phyloP scores from a whole-genome alignment of 1,140 invertebrate genomes.

The Rhyzopertha dominica region DNA sequence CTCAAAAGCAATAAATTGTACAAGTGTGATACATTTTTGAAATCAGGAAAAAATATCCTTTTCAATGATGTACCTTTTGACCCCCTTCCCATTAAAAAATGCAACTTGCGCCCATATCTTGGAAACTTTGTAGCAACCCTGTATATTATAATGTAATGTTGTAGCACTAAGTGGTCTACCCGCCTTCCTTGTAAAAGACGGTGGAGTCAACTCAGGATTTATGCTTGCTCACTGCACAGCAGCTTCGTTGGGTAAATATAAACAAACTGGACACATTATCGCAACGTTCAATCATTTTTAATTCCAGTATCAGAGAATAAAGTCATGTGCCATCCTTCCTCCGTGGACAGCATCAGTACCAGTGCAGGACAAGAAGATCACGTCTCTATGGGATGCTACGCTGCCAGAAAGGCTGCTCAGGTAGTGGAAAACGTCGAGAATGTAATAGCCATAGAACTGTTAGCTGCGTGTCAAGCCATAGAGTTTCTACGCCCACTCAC shows the following conservation, averaged over 20 bases:
- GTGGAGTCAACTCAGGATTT: slow-evolving; percentile 71
- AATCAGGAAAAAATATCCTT: too few relatives aligned
- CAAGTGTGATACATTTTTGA: too few relatives aligned
- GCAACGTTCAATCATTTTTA: background rate
- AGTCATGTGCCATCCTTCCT: slow-evolving; percentile 68
- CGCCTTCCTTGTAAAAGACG: slow-evolving; percentile 65
- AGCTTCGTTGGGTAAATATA: slow-evolving; percentile 56
- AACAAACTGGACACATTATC: background rate
- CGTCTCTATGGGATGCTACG: slow-evolving; percentile 71
- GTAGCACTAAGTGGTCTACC: slow-evolving; percentile 62
- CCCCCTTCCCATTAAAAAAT: too few relatives aligned
- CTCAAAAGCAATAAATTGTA: too few relatives aligned
- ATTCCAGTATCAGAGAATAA: slow-evolving; percentile 66
- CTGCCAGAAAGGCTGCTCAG: slow-evolving; percentile 60
- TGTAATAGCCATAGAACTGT: slow-evolving; percentile 67
- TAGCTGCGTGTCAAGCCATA: slow-evolving; percentile 69
- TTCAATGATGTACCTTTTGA: too few relatives aligned
- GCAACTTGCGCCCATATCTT: too few relatives aligned
- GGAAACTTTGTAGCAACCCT: too few relatives aligned
- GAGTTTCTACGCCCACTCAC: slow-evolving; percentile 69
- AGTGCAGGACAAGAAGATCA: slow-evolving; percentile 75
- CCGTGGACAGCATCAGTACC: slow-evolving; percentile 66
- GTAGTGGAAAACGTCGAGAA: slow-evolving; percentile 64
- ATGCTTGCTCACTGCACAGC: slow-evolving; percentile 75
- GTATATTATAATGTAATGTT: slow-evolving; percentile 19